A percentile compares a stretch with the other conserved stretches of the same genome.
Conservation (phyloP, 53 echinoderm and acorn worm genomes). For the Luidia sarsii region DNA sequence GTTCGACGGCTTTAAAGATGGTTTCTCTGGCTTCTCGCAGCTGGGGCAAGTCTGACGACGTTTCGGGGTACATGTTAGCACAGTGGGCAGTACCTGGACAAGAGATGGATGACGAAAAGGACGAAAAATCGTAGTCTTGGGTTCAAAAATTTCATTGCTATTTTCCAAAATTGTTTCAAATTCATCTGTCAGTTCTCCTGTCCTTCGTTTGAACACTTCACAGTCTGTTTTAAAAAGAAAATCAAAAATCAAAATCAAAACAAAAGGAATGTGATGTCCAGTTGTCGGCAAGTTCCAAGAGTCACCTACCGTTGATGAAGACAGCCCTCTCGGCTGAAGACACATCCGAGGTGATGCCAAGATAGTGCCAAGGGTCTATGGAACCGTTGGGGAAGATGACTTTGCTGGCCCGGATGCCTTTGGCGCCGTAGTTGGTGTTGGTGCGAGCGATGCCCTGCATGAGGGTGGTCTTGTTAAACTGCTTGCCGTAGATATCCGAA, state of each 20-base stretch:
- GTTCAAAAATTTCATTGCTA: background rate
- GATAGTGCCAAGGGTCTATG: constrained; percentile 97
- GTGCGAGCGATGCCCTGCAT: constrained; percentile 70
- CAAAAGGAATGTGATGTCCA: background rate
- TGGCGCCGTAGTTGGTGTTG: constrained; percentile 94
- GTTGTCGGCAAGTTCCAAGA: background rate
- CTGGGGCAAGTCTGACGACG: constrained; percentile 59
- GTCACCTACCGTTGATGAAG: constrained; percentile 74
- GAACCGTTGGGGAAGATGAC: constrained; percentile 94
- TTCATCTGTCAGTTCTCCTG: no score
- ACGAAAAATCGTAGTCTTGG: background rate
- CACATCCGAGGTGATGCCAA: constrained; percentile 75
- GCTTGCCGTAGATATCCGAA: constrained; percentile 79
- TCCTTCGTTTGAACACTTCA: no score
- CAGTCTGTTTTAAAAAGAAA: background rate
- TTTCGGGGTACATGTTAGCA: constrained; percentile 92
- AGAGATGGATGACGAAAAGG: background rate
- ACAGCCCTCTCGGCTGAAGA: constrained; percentile 67
- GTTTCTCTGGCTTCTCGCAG: constrained; percentile 72
- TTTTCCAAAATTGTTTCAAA: no score
- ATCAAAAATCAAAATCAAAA: background rate
- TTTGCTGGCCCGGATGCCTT: constrained; percentile 65
- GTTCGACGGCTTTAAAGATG: constrained; percentile 55
- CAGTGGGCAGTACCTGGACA: constrained; percentile 92
- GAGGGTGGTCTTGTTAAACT: constrained; percentile 79